Base-by-base conservation (phyloP, 2,113 vertebrate genomes). In the Capricornis sumatraensis region DNA sequence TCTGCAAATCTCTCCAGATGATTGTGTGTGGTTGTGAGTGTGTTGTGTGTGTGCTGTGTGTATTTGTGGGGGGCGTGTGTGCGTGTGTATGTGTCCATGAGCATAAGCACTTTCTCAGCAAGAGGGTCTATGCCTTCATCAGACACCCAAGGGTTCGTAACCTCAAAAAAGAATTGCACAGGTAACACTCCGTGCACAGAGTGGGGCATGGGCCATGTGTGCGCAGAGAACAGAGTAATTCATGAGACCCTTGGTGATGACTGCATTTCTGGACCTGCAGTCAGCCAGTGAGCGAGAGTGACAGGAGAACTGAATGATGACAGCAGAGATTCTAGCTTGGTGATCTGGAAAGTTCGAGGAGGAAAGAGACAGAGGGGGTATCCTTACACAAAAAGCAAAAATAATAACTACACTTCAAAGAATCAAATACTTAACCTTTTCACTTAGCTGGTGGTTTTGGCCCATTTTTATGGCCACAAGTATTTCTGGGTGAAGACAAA, bases 401-500 rank as follows among this genome's bases (percentile, higher is more conserved):
- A 88, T 47, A 55, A 87, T 36, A 47, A 91, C 13, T 96, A 45
- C 6, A 76, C 62, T 97, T 97, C 97, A 50, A 98, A 93, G 83
- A 91, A 62, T 33, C 12, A 30, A 94, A 83, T 89, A 91, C 19
- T 40, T 93, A 94, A 83, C 92, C 96, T 94, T 93, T 96, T 82
- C 84, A 8, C 76, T 60, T 33, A 43, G 76, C 81, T 47, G 67
- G 67, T 89, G 91, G 82, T 23, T 84, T 52, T 58, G 47, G 82
- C 6, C 93, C 28, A 57, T 86, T 97, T 98, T 96, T 89, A 76
- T 55, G 78, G n/a, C 86, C 96, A 88, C 90, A 97, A 98, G 83
- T 89, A 96, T 36, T 97, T 91, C 40, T 95, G 94, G 87, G 36
- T 96, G 83, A n/a, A 95, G 95, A 81, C 81, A 25, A 64, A 91